Evolutionary conservation across 2,113 vertebrate species (phyloP).

Genomic region (Microtus oregoni): DNA sequence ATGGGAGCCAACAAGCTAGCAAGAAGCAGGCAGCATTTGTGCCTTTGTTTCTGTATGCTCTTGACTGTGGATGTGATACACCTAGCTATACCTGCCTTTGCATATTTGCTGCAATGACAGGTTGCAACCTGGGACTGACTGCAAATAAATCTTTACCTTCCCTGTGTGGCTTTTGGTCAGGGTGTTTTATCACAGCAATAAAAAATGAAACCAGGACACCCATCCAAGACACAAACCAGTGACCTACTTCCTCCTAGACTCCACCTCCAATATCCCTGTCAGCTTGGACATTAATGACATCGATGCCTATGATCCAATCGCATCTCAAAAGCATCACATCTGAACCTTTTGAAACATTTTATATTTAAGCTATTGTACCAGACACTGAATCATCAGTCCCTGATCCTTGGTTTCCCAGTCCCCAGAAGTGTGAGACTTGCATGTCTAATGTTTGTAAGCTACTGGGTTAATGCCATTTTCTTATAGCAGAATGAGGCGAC

Average conservation of each 20-base stretch:
- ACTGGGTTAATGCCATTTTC: too few relatives aligned
- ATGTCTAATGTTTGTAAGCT: background rate
- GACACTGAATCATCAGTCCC: background rate
- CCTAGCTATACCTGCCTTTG: background rate
- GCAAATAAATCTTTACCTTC: background rate
- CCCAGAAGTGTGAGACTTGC: too few relatives aligned
- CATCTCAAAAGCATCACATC: background rate
- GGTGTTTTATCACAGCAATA: background rate
- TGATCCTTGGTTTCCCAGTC: background rate
- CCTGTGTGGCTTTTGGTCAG: background rate
- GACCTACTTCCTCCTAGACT: background rate
- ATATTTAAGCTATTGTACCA: background rate
- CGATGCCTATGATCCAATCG: background rate
- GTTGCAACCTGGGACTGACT: background rate
- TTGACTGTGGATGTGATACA: too few relatives aligned
- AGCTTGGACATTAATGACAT: background rate
- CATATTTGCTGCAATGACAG: background rate
- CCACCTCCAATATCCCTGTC: background rate
- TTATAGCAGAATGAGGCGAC: too few relatives aligned
- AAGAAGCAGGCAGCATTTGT: background rate
- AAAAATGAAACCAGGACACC: background rate
- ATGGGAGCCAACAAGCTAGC: background rate
- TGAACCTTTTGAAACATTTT: background rate
- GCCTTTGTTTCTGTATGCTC: background rate
- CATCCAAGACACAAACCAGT: background rate